Conservation (phyloP, 1,140 invertebrate genomes). For the Drosophila eugracilis region DNA sequence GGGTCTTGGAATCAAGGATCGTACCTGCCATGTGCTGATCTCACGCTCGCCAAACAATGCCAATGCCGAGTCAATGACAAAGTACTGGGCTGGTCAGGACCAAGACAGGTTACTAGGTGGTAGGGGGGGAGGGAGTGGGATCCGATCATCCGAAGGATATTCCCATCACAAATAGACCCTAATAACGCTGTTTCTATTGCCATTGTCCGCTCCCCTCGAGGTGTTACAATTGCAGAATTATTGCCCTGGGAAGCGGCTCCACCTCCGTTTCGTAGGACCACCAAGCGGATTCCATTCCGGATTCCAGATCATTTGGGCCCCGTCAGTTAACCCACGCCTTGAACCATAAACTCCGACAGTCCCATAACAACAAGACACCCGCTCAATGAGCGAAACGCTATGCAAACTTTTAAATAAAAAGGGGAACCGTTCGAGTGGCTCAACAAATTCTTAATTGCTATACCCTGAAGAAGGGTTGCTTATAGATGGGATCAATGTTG, state of each 20-base stretch:
- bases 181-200: constrained; percentile 57
- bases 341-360: constrained; percentile 29
- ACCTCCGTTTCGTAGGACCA: constrained; percentile 75
- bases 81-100: constrained; percentile 58
- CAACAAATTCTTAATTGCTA: constrained; percentile 8
- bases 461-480: background rate
- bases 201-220: constrained; percentile 43
- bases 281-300: constrained; percentile 17
- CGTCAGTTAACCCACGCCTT: constrained; percentile 39
- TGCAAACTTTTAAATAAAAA: constrained; percentile 32
- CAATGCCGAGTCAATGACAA: constrained; percentile 55
- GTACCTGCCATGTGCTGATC: constrained; percentile 81
- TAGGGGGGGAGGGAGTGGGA: constrained; percentile 12
- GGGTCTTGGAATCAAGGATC: constrained; percentile 9
- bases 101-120: constrained; percentile 11
- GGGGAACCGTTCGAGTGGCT: background rate
- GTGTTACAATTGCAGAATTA: constrained; percentile 82
- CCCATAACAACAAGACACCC: constrained; percentile 19
- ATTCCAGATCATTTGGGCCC: background rate
- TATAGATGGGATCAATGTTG: background rate
- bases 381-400: constrained; percentile 48
- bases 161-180: constrained; percentile 61
- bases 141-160: constrained; percentile 20
- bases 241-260: constrained; percentile 78
- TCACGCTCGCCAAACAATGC: constrained; percentile 74